Evolutionary conservation across 2,888 invertebrate species (phyloP), one percentile per base, ranked within the genome.

Genomic region (Leucophora obtusa): DNA sequence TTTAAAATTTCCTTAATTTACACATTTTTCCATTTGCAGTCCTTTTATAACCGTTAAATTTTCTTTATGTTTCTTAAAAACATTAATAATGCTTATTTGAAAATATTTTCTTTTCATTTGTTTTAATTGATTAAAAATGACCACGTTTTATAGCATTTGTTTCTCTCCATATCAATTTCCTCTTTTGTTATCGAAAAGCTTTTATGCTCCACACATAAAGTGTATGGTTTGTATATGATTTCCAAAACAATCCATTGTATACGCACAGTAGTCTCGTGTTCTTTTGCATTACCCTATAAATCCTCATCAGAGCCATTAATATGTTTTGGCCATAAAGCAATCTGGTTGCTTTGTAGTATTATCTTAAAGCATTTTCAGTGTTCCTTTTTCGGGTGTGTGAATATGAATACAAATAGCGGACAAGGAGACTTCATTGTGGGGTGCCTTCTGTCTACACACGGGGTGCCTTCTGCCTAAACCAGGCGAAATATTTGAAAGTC

Each of bases 241-340:
- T 38, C 6, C 28, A 3, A 7, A 28, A 28, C 28, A 28, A 28
- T 28, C 43, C 6, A 47, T 14, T n/a, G 14, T 5, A 47, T n/a
- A 47, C 38, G 43, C 43, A 47, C 43, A 47, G 43, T 47, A n/a
- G 4, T n/a, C 43, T 6, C n/a, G 24, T 62, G 47, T 62, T 14
- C 60, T 47, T 62, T 62, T 62, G 43, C n/a, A 47, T 62, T 62
- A 62, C 7, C 24, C 43, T n/a, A 62, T 62, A 62, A 62, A 62
- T 62, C 47, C 47, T 62, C 47, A 62, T 62, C 60, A 62, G 9
- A 24, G 43, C 60, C 60, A 62, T 38, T 38, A 59, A 33, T 59
- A 60, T 60, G 38, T 47, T 47, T 38, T 38, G n/a, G n/a, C 43
- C 43, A 47, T 38, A 38, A 14, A 14, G 38, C 10, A 38, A 38